Base-by-base conservation (phyloP, 1,140 invertebrate species). In the Mactra quadrangularis region DNA sequence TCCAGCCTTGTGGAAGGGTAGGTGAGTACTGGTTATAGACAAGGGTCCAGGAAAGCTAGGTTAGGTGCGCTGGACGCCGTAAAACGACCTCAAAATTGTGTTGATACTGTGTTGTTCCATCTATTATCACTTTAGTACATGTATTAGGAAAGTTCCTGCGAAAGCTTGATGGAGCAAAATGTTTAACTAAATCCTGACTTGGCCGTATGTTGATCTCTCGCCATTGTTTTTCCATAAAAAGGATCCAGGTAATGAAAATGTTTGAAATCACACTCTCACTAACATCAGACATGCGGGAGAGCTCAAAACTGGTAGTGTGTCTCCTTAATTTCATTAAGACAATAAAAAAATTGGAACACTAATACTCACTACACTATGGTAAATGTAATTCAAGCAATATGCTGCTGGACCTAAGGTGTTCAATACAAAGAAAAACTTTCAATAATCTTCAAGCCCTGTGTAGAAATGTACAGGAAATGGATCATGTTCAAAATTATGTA, bases 101-200 rank as follows among this genome's bases (percentile, higher is more conserved):
- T n/a, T n/a, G n/a, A n/a, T n/a, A n/a, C n/a, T 84, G 87, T 86
- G 90, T 88, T 31, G 86, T 89, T 13, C 71, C 85, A 86, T 91
- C 90, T 41, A 90, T 41, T 25, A 89, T 90, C 3, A 90, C 87
- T 64, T n/a, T n/a, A n/a, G n/a, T n/a, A n/a, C 88, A 60, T 55
- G 89, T 90, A 9, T 57, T 79, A 31, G 88, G 85, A 87, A 85
- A 89, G 13, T 87, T 59, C 52, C n/a, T n/a, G n/a, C n/a, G n/a
- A n/a, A n/a, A n/a, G n/a, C n/a, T n/a, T n/a, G n/a, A n/a, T n/a
- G n/a, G 90, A 82, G 79, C n/a, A 70, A 83, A 86, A 38, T 77
- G 74, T 27, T 55, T 55, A 2, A 85, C 71, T 29, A 82, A 53
- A 15, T 68, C 29, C 17, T 78, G 60, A 13, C 74, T 38, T 50